Base-by-base conservation (phyloP, 2,888 invertebrate species). In the Metellina segmentata region DNA sequence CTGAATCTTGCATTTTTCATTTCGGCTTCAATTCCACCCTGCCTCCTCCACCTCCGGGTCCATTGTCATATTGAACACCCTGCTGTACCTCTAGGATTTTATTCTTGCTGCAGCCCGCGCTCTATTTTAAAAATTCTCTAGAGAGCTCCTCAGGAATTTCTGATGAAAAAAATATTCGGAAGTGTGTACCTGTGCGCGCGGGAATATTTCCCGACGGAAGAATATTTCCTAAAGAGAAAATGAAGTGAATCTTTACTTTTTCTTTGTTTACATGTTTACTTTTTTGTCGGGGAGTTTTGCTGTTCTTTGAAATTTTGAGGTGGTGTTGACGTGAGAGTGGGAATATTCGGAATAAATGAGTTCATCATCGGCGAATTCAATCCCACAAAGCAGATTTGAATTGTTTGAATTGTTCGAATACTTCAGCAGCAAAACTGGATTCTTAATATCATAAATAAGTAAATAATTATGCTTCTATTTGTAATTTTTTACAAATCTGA, bases 1-100 rank as follows among this genome's bases (percentile, higher is more conserved):
- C 61, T 81, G 72, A 77, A 82, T 77, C 20, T 61, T 90, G 90
- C 81, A 90, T 90, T 90, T 90, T 90, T 85, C 85, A 90, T 85
- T 79, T 90, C 81, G 79, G 79, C 79, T 52, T 69, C 79, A 71
- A 85, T 83, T 85, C 83, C 75, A 78, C 81, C 51, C 34, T 51
- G 61, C 77, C 49, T n/a, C 75, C 61, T 13, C 13, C 61, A n/a
- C 52, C 51, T 81, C 16, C 49, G 16, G 70, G 88, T 81, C 88
- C 74, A 81, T 88, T 88, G 81, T 88, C 72, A 72, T 71, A 52
- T 69, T 52, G 52, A 88, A 79, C 78, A 51, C n/a, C 69, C 20
- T 70, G 20, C 69, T 83, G 61, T 16, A 79, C 61, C 34, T 6
- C 70, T 70, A 82, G 49, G 69, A 69, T 69, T 20, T 71, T 71